Evolutionary conservation across 2,113 vertebrate genomes (phyloP), one percentile per base, ranked within the genome.

Genomic region (Neolamprologus ventralis): DNA sequence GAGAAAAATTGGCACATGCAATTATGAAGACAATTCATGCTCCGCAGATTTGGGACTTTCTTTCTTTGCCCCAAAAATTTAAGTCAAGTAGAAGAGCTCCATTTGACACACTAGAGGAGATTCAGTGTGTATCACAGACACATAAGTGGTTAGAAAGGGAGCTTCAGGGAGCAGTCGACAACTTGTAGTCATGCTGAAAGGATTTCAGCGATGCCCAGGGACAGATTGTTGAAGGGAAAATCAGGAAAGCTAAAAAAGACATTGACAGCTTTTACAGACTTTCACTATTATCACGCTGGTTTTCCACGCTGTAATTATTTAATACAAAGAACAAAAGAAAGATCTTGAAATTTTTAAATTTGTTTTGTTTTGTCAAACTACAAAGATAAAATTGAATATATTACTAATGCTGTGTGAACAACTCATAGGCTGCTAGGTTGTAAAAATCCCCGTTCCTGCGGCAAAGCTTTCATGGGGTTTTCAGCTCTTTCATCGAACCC

Each of bases 111-210:
- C 14, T 31, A 4, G 23, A 75, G 10, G 71, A 75, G 16, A 47
- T 75, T 16, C 42, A 49, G 21, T 45, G 9, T 45, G 68, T 45
- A 10, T 17, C 37, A 45, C 68, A 45, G 68, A 73, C 21, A 26
- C 68, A 73, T 71, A 73, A 73, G 21, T 73, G 21, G 3, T 47
- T 47, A 11, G 42, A 47, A 75, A 17, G 23, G 16, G 23, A 49
- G 9, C 23, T 47, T 28, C 23, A 7, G 23, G 42, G 71, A 75
- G 40, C 42, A 75, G 42, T 28, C 16, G 3, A 75, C 23, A 12
- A 75, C 23, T 75, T 47, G 71, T 28, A 75, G 40, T 45, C 68
- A 75, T 28, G 68, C 68, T 28, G 71, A 75, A 75, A 47, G 71
- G 21, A 47, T 75, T 47, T 45, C 14, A 19, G 71, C 6, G 9